phyloP scores from a whole-genome alignment of 2,888 invertebrate species.

The Drosophila helvetica region DNA sequence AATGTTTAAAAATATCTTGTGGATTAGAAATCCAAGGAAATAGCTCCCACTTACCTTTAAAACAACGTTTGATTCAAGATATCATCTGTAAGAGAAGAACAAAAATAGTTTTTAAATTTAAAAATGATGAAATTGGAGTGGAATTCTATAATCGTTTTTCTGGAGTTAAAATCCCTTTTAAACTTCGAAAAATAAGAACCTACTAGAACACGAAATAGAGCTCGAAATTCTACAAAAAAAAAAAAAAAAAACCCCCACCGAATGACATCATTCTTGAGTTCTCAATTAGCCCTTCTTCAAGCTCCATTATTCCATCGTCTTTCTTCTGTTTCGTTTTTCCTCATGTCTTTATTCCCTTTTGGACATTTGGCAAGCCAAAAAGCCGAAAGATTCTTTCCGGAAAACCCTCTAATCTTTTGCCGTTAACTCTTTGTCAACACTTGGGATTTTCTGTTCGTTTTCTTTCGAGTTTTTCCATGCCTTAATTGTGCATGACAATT shows the following conservation, averaged over 20 bases:
- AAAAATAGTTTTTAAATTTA: not conserved
- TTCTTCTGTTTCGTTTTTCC: conserved; percentile 9
- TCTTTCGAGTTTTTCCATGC: conserved; percentile 49
- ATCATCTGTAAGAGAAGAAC: not conserved
- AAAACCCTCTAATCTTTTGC: conserved; percentile 19
- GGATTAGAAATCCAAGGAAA: no score
- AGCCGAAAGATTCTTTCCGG: conserved; percentile 2
- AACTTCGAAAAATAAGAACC: not conserved
- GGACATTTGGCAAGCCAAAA: conserved; percentile 17
- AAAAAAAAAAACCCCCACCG: not conserved
- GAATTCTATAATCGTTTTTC: not conserved
- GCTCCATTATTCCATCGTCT: conserved; percentile 3
- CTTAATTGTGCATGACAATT: conserved; percentile 76
- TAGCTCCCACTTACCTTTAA: not conserved
- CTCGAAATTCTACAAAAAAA: not conserved
- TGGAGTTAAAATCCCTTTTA: not conserved
- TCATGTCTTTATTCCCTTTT: conserved; percentile 4
- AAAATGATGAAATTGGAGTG: not conserved
- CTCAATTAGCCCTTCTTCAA: not conserved
- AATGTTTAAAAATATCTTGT: no score
- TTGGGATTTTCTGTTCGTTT: conserved; percentile 43
- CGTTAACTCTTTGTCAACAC: conserved; percentile 44
- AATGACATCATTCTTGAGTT: not conserved
- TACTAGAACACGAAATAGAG: not conserved
- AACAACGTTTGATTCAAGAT: not conserved